These are phyloP conservation scores for Sphecodes monilicornis DNA, from an alignment of 2,888 invertebrate species.

Conservation along the genomic window DNA sequence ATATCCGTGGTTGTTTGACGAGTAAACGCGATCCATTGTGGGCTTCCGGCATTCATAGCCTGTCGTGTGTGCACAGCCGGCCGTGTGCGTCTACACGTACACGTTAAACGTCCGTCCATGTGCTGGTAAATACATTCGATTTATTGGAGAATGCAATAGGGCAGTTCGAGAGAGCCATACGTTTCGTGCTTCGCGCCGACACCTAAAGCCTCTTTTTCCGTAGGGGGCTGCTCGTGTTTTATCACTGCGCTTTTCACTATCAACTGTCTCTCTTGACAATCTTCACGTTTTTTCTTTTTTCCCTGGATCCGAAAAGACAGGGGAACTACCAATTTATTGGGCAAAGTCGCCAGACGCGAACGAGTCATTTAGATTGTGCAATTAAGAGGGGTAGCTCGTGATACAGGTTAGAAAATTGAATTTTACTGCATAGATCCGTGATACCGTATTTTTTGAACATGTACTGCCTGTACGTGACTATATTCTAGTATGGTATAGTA, in stretches of 20 bases:
- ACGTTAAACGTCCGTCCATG: conserved; percentile 4
- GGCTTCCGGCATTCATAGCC: conserved; percentile 50
- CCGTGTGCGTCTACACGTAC: neutral
- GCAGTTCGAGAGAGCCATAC: conserved; percentile 61
- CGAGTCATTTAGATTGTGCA: neutral
- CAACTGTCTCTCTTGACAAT: conserved; percentile 23
- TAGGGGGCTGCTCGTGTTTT: conserved; percentile 48
- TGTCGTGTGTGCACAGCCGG: conserved; percentile 11
- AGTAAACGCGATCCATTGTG: conserved; percentile 71
- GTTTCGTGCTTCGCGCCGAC: conserved; percentile 59
- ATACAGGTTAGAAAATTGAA: neutral
- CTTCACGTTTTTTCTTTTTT: neutral
- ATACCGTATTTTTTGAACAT: too few relatives aligned
- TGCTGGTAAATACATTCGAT: conserved; percentile 71
- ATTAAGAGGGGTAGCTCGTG: neutral
- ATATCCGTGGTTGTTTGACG: conserved; percentile 70
- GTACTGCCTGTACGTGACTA: too few relatives aligned
- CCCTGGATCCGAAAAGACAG: neutral
- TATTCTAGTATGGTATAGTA: too few relatives aligned
- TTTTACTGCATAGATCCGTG: neutral
- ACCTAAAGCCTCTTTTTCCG: conserved; percentile 68
- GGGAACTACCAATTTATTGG: neutral
- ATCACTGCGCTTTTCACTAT: conserved; percentile 60
- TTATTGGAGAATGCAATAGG: conserved; percentile 65
- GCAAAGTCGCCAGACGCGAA: neutral